A percentile compares a stretch with the other conserved stretches of the same genome.
These are phyloP conservation scores for Meteorus sp. DNA, from an alignment of 1,140 invertebrate species.

Conservation along the genomic window DNA sequence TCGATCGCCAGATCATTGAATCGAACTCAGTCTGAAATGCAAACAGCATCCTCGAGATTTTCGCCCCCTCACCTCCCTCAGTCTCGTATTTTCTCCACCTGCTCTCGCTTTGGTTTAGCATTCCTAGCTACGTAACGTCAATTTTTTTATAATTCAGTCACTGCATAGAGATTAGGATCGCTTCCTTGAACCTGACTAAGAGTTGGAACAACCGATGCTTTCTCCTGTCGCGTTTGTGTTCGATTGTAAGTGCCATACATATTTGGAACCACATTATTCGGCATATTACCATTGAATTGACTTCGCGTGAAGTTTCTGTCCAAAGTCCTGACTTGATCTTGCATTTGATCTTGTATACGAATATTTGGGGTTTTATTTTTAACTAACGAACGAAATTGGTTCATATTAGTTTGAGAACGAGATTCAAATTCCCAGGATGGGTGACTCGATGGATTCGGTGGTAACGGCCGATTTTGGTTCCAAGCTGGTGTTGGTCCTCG, in stretches of 20 bases:
- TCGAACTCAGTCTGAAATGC: slow-evolving; percentile 6
- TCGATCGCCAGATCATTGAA: background rate
- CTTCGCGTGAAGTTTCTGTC: slow-evolving; percentile 54
- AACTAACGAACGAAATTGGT: slow-evolving; percentile 56
- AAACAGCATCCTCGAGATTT: slow-evolving; percentile 6
- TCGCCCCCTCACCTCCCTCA: slow-evolving; percentile 26
- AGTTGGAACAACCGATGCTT: slow-evolving; percentile 48
- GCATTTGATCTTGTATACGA: slow-evolving; percentile 53
- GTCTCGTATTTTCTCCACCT: slow-evolving; percentile 19
- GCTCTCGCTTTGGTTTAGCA: slow-evolving; percentile 31
- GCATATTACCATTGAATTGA: slow-evolving; percentile 48
- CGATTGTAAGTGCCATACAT: slow-evolving; percentile 58
- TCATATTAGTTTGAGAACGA: slow-evolving; percentile 56
- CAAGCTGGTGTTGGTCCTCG: slow-evolving; percentile 51
- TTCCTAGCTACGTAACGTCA: slow-evolving; percentile 18
- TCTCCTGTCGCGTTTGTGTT: slow-evolving; percentile 50
- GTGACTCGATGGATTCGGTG: slow-evolving; percentile 46
- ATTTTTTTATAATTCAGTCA: slow-evolving; percentile 51
- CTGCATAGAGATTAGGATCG: slow-evolving; percentile 57
- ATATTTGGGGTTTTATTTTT: slow-evolving; percentile 52
- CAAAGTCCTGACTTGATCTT: slow-evolving; percentile 55
- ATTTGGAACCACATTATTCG: slow-evolving; percentile 53
- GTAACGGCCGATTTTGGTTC: slow-evolving; percentile 54
- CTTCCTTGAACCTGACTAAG: slow-evolving; percentile 57
- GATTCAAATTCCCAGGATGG: slow-evolving; percentile 56